These are phyloP conservation scores for Phymanthus crucifer DNA, from an alignment of 92 coral and sea anemone species.

Conservation along the genomic window DNA sequence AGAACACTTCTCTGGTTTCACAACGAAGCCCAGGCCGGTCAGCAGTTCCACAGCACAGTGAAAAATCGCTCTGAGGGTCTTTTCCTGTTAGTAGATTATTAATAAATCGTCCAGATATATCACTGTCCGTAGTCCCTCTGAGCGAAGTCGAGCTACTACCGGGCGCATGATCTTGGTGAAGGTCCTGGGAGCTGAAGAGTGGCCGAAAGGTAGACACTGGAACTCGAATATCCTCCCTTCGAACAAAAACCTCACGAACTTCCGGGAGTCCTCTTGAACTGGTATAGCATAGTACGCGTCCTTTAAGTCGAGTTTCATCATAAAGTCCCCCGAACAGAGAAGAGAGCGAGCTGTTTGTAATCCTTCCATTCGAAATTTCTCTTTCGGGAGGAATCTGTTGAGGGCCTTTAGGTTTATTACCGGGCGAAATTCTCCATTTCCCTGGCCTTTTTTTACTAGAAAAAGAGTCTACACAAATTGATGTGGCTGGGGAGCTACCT, in stretches of 20 bases:
- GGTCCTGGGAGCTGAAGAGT: slow-evolving; percentile 22
- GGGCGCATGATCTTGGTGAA: slow-evolving; percentile 33
- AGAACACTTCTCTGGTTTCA: slow-evolving; percentile 53
- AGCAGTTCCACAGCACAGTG: not conserved
- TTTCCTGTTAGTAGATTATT: not conserved
- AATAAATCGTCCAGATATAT: not conserved
- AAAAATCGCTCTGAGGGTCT: not conserved
- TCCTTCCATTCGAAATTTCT: slow-evolving; percentile 56
- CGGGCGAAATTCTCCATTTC: slow-evolving; percentile 32
- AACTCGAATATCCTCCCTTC: no score
- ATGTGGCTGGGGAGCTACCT: slow-evolving; percentile 28
- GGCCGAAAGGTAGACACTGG: no score
- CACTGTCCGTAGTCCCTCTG: slow-evolving; percentile 22
- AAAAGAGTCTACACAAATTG: slow-evolving; percentile 53
- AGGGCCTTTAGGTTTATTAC: slow-evolving; percentile 34
- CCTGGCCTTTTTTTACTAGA: slow-evolving; percentile 24
- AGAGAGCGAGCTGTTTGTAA: slow-evolving; percentile 40
- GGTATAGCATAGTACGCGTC: no score
- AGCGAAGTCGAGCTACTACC: slow-evolving; percentile 23
- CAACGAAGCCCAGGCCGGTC: slow-evolving; percentile 31
- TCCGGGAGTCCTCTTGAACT: slow-evolving; percentile 34
- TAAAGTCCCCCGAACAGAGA: slow-evolving; percentile 41
- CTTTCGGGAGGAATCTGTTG: slow-evolving; percentile 43
- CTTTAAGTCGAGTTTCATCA: slow-evolving; percentile 34
- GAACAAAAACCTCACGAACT: slow-evolving; percentile 36